These are phyloP conservation scores for Encarsia formosa DNA, from an alignment of 2,888 invertebrate genomes.

Conservation along the genomic window DNA sequence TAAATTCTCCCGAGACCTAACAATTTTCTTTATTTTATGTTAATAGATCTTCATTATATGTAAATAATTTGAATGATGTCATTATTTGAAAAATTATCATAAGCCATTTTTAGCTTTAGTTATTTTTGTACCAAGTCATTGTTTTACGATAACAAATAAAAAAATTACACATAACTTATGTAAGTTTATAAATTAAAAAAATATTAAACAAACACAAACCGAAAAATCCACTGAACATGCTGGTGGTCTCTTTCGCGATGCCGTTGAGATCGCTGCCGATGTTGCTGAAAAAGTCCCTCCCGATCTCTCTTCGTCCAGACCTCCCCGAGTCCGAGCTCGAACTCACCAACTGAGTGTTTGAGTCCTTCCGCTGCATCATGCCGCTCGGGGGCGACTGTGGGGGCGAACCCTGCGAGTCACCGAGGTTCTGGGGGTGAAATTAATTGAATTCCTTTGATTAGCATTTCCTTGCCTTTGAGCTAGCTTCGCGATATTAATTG, in stretches of 20 bases:
- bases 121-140: too few species aligned
- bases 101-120: too few species aligned
- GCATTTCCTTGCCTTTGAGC: too few species aligned
- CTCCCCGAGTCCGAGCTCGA: conserved; percentile 57
- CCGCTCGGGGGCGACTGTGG: conserved; percentile 39
- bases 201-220: too few species aligned
- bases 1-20: too few species aligned
- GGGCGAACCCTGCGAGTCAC: conserved; percentile 51
- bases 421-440: conserved; percentile 46
- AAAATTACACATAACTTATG: neutral
- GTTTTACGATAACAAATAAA: neutral
- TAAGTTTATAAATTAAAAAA: neutral
- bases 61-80: too few species aligned
- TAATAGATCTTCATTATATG: too few species aligned
- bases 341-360: conserved; percentile 58
- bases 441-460: neutral
- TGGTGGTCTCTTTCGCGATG: conserved; percentile 86
- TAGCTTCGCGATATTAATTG: neutral
- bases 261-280: conserved; percentile 91
- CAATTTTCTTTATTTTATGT: too few species aligned
- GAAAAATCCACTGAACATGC: conserved; percentile 92
- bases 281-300: conserved; percentile 82
- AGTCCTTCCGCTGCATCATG: conserved; percentile 54
- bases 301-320: conserved; percentile 55
- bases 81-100: too few species aligned